Evolutionary conservation across 2,888 invertebrate genomes (phyloP).

Genomic region (Chironomus riparius): DNA sequence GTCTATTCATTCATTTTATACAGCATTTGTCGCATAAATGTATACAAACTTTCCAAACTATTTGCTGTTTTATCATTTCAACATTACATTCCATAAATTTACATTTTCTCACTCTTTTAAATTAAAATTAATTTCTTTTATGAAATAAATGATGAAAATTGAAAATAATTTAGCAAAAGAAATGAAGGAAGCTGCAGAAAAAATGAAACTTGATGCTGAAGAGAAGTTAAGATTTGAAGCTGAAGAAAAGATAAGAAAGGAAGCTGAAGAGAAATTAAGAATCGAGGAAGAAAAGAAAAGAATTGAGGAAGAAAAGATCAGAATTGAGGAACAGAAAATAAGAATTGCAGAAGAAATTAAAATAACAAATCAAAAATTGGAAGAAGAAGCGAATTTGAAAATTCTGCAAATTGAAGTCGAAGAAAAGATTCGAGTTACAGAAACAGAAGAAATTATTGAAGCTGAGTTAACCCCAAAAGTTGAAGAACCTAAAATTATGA

Average conservation of each 20-base stretch:
- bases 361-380: no score
- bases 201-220: no score
- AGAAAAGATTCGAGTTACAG: constrained; percentile 19
- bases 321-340: no score
- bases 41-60: not conserved
- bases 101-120: not conserved
- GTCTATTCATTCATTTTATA: not conserved
- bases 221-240: no score
- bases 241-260: no score
- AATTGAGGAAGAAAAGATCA: not conserved
- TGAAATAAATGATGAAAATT: not conserved
- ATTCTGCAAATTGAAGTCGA: constrained; percentile 18
- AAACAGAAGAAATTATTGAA: constrained; percentile 25
- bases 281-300: no score
- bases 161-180: constrained; percentile 4
- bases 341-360: no score
- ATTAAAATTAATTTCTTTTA: not conserved
- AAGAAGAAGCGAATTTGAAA: no score
- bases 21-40: not conserved
- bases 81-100: not conserved
- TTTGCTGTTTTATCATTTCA: not conserved
- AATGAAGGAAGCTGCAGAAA: not conserved
- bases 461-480: not conserved
- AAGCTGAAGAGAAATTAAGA: no score
- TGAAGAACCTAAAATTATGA: not conserved